Percentiles rank a stretch among this genome's conserved stretches.
phyloP scores from a whole-genome alignment of 2,113 vertebrate genomes.

The Siniperca chuatsi region DNA sequence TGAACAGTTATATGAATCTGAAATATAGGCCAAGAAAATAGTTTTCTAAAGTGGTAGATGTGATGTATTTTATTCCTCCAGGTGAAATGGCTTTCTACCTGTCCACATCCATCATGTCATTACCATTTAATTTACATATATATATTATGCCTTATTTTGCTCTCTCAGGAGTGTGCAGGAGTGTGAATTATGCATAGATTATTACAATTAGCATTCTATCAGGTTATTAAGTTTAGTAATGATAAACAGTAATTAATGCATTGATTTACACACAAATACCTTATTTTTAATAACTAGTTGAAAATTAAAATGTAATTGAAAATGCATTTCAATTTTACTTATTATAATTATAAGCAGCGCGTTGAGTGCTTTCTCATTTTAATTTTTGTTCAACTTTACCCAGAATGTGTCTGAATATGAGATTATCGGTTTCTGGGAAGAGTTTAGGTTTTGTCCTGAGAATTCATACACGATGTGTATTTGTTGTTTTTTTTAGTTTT shows the following conservation, averaged over 20 bases:
- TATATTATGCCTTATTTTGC: neutral
- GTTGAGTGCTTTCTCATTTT: neutral
- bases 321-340: neutral
- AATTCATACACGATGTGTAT: neutral
- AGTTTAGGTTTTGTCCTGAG: conserved; percentile 2
- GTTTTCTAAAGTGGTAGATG: neutral
- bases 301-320: conserved; percentile 10
- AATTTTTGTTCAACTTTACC: neutral
- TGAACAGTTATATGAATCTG: neutral
- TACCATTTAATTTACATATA: neutral
- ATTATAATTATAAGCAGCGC: neutral
- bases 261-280: neutral
- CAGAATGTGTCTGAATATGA: neutral
- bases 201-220: neutral
- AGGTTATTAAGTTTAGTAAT: neutral
- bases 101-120: neutral
- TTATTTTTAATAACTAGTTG: neutral
- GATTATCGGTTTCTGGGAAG: neutral
- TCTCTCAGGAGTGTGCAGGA: neutral
- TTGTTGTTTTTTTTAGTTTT: neutral
- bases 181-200: conserved; percentile 3
- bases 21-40: neutral
- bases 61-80: neutral
- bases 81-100: neutral
- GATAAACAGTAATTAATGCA: neutral